Evolutionary conservation across 1,140 invertebrate species (phyloP), one percentile per base, ranked within the genome.

Genomic region (Branchinecta lynchi): DNA sequence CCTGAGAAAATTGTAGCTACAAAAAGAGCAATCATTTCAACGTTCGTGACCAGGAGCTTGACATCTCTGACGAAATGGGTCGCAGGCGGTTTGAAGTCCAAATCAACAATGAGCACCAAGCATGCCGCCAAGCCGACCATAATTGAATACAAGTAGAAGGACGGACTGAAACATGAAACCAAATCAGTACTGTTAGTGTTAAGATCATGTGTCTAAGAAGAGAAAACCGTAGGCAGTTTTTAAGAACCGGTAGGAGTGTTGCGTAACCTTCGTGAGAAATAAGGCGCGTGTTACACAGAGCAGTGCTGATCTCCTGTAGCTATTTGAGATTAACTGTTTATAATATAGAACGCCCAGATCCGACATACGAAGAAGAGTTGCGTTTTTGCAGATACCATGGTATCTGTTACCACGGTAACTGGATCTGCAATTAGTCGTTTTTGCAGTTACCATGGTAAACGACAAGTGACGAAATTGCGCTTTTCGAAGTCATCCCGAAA

Each of bases 71-170:
- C 77, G 12, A 92, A 84, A 74, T 88, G 86, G 71, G 82, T 82
- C 9, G 87, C 84, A 0, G 88, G 87, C 73, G 84, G 80, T 76
- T 89, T 89, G 75, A 90, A 89, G 77, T 89, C 85, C 71, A 90
- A 78, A 77, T 88, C 85, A 17, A 92, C 86, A 72, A 84, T 82
- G 71, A 89, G 76, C 81, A 89, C 89, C 12, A 89, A 74, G 46
- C 84, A 73, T 2, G 84, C 86, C 17, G 85, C 86, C 7, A 84
- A 74, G 0, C 87, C 78, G 76, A 89, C 88, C 69, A 91, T 75
- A 7, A 80, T 81, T 21, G 87, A 86, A 76, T 90, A 92, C 65
- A 90, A 76, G 77, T 88, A 89, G 78, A 91, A 90, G 20, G 89
- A 87, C 17, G 89, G 88, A 73, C 87, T 87, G 78, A 77, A 85